A percentile compares a stretch with the other conserved stretches of the same genome.
phyloP scores from a whole-genome alignment of 2,797 vertebrate species.

The Aotus griseimembra region DNA sequence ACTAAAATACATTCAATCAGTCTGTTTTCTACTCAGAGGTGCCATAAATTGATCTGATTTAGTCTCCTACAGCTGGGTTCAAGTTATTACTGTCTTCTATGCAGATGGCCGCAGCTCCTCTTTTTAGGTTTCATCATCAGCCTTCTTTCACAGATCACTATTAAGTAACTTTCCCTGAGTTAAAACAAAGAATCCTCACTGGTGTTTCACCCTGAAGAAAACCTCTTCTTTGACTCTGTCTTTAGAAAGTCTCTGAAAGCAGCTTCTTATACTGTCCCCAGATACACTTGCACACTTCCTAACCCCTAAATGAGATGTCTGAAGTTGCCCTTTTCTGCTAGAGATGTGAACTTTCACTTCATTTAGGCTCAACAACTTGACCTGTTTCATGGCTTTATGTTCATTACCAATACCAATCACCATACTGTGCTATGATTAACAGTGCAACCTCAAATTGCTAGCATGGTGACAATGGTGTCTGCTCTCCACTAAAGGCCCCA shows the following conservation, averaged over 20 bases:
- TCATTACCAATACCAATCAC: background rate
- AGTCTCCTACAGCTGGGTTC: background rate
- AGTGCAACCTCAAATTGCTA: background rate
- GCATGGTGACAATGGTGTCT: background rate
- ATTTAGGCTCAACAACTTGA: background rate
- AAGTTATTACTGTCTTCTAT: background rate
- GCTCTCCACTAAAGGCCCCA: background rate
- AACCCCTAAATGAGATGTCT: background rate
- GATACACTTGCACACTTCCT: background rate
- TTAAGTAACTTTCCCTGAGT: background rate
- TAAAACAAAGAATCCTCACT: background rate
- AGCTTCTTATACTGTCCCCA: background rate
- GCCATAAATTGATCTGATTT: background rate
- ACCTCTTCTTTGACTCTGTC: background rate
- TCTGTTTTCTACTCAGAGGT: background rate
- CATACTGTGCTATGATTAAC: background rate
- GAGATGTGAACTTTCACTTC: background rate
- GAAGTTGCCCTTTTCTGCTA: background rate
- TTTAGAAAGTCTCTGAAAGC: background rate
- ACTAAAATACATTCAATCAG: background rate
- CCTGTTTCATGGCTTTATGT: background rate
- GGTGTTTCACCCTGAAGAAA: constrained; percentile 23
- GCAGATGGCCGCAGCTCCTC: background rate
- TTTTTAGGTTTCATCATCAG: background rate
- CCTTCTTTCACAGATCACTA: background rate